Evolutionary conservation across 2,888 invertebrate genomes (phyloP).

Genomic region (Ditula angustiorana): DNA sequence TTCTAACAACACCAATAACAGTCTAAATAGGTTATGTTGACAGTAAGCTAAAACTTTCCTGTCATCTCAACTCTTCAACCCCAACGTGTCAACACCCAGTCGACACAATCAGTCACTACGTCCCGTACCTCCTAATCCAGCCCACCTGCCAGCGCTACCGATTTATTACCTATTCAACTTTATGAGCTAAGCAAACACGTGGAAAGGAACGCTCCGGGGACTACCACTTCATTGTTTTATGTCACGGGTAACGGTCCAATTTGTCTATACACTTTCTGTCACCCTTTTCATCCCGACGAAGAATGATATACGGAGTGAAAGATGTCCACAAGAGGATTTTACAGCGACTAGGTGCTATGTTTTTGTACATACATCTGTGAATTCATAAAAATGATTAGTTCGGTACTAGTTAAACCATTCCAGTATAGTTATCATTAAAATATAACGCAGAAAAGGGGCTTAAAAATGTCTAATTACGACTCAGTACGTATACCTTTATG

Average conservation of each 20-base stretch:
- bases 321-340: constrained; percentile 35
- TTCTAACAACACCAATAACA: too few relatives aligned
- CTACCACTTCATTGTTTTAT: constrained; percentile 66
- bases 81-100: constrained; percentile 19
- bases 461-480: too few relatives aligned
- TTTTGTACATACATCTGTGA: background rate
- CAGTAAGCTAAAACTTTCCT: background rate
- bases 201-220: constrained; percentile 45
- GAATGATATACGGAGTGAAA: constrained; percentile 53
- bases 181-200: constrained; percentile 54
- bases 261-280: constrained; percentile 64
- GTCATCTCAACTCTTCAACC: constrained; percentile 11
- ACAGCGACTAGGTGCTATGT: background rate
- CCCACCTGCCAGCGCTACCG: constrained; percentile 44
- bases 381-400: too few relatives aligned
- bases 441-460: too few relatives aligned
- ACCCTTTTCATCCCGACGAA: constrained; percentile 63
- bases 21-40: too few relatives aligned
- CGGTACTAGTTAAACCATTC: too few relatives aligned
- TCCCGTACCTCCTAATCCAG: constrained; percentile 23
- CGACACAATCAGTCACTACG: constrained; percentile 36
- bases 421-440: too few relatives aligned
- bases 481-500: too few relatives aligned
- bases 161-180: constrained; percentile 63
- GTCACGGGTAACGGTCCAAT: constrained; percentile 64